Evolutionary conservation across 2,797 vertebrate genomes (phyloP).

Genomic region (Micrastur ruficollis): DNA sequence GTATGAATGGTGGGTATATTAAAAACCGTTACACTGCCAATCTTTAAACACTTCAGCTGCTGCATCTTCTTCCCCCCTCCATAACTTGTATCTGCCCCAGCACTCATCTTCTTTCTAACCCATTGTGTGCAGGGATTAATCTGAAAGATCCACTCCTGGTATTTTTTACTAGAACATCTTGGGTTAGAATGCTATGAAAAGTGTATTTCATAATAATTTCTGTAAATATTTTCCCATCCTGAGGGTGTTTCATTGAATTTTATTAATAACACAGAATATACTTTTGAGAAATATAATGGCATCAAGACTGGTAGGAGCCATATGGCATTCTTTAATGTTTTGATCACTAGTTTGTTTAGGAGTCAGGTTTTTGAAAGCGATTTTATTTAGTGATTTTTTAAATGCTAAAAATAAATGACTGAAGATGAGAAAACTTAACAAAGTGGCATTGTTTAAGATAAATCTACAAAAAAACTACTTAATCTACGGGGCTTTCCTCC

Average conservation of each 20-base stretch:
- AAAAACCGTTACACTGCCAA: not conserved
- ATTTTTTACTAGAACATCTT: not conserved
- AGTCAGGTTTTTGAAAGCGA: slow-evolving; percentile 16
- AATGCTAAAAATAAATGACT: slow-evolving; percentile 13
- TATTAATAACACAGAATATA: slow-evolving; percentile 38
- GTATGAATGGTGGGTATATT: not conserved
- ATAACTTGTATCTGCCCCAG: not conserved
- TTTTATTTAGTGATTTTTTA: not conserved
- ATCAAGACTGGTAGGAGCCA: slow-evolving; percentile 10
- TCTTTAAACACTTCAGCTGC: not conserved
- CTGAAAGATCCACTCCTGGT: not conserved
- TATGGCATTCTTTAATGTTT: slow-evolving; percentile 55
- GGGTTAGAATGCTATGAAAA: not conserved
- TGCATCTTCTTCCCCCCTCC: not conserved
- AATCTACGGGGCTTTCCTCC: not conserved
- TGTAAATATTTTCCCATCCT: slow-evolving; percentile 30
- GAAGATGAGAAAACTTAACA: not conserved
- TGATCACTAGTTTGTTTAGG: slow-evolving; percentile 37
- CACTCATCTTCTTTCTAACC: not conserved
- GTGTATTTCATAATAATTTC: not conserved
- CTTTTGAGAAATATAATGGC: not conserved
- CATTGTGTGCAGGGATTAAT: not conserved
- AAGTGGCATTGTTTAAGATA: not conserved
- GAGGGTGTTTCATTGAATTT: not conserved
- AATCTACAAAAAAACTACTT: not conserved